A percentile compares a stretch with the other conserved stretches of the same genome.
Conservation (phyloP, 2,888 invertebrate species). For the Drosophila kanekoi region DNA sequence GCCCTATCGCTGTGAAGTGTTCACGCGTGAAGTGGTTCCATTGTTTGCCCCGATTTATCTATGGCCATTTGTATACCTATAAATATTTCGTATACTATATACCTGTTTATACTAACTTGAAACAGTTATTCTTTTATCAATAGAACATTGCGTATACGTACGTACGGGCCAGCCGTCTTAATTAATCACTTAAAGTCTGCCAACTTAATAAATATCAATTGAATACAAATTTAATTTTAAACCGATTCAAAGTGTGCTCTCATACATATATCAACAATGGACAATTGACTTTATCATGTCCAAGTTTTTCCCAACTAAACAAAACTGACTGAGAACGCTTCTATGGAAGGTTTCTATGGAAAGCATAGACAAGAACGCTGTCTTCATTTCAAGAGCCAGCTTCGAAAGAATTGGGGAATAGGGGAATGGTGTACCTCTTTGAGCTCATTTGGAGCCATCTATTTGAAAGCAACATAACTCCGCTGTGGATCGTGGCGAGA, state of each 20-base stretch:
- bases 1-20: constrained; percentile 25
- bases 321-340: too few relatives aligned
- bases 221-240: constrained; percentile 23
- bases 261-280: constrained; percentile 30
- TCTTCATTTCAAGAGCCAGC: too few relatives aligned
- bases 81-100: constrained; percentile 8
- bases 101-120: background rate
- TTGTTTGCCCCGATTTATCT: constrained; percentile 14
- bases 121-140: constrained; percentile 20
- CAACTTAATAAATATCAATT: constrained; percentile 12
- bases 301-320: background rate
- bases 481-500: too few relatives aligned
- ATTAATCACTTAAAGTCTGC: constrained; percentile 34
- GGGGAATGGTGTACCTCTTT: too few relatives aligned
- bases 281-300: constrained; percentile 34
- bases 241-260: constrained; percentile 10
- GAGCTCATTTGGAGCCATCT: too few relatives aligned
- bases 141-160: background rate
- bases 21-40: background rate
- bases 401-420: too few relatives aligned
- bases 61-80: background rate
- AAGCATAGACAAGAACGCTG: too few relatives aligned
- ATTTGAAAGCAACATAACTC: too few relatives aligned
- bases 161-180: background rate
- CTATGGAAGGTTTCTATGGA: too few relatives aligned